Base-by-base conservation (phyloP, 1,140 invertebrate species). In the Solenopsis invicta region DNA sequence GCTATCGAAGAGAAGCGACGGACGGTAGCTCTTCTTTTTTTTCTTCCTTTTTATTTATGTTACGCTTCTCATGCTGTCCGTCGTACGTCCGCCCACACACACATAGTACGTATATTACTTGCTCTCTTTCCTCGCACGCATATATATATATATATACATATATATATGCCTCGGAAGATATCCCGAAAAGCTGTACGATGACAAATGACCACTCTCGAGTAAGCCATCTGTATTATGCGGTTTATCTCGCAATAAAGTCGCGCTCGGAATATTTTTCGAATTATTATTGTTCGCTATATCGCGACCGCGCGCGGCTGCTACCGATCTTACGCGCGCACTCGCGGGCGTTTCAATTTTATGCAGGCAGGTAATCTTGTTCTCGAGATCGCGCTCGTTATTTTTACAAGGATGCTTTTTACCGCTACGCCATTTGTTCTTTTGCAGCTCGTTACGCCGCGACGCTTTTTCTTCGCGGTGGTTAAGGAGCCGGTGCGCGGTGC, bases 331-430 rank as follows among this genome's bases (percentile, higher is more conserved):
- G 64, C 64, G 80, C 69, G 34, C n/a, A 54, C n/a, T 62, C 41
- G 48, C 34, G 37, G 10, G 78, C 41, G 24, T 82, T 82, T 74
- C 52, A 75, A 75, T 84, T 84, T 84, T 75, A 84, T 74, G 45
- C 75, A 41, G 45, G 41, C n/a, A 62, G 69, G 29, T 75, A 84
- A 84, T 84, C 69, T 62, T 74, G 69, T 84, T 84, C 80, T 75
- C 80, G 54, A 84, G 69, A 84, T 84, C 80, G 18, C 56, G 80
- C 80, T 84, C 80, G 80, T 84, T 84, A 84, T 61, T 84, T 61
- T 75, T 75, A 84, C 80, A 61, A 48, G 69, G 69, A 84, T 50
- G 69, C 69, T 84, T 84, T 84, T 84, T 84, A 75, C 29, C 69
- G 80, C 69, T 69, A 69, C 50, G 50, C 64, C 50, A 61, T 84